phyloP scores from a whole-genome alignment of 2,888 invertebrate genomes.

The Pogonocherus hispidulus region DNA sequence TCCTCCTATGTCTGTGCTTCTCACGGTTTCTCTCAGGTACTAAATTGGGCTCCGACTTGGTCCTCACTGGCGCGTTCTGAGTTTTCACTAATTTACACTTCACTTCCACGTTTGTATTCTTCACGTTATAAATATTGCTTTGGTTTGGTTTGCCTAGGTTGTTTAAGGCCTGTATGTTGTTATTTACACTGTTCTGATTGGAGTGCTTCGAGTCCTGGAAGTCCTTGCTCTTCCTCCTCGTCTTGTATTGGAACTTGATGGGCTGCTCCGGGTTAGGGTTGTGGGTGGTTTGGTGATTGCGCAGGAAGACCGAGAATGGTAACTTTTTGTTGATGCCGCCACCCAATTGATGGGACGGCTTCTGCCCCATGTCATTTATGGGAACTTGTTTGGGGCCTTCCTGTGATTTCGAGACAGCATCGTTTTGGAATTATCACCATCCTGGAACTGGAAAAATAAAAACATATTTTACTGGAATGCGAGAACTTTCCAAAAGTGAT shows the following conservation, averaged over 20 bases:
- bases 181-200: conserved; percentile 44
- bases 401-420: conserved; percentile 2
- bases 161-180: conserved; percentile 45
- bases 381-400: conserved; percentile 23
- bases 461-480: background rate
- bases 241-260: conserved; percentile 67
- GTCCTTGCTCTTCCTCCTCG: conserved; percentile 57
- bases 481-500: no score
- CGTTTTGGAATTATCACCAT: background rate
- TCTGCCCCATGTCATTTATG: conserved; percentile 69
- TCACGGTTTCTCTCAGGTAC: conserved; percentile 70
- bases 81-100: conserved; percentile 41
- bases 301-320: conserved; percentile 74
- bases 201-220: conserved; percentile 44
- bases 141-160: conserved; percentile 48
- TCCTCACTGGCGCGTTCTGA: conserved; percentile 64
- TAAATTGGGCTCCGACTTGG: conserved; percentile 72
- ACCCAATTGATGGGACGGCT: conserved; percentile 69
- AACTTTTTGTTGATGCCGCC: conserved; percentile 68
- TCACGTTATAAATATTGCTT: conserved; percentile 48
- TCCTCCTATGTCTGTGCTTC: conserved; percentile 67
- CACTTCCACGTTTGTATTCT: conserved; percentile 48
- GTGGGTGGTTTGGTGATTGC: conserved; percentile 68
- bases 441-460: conserved; percentile 30
- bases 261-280: conserved; percentile 66